phyloP scores from a whole-genome alignment of 2,888 invertebrate genomes.

The Rotaria sp. region DNA sequence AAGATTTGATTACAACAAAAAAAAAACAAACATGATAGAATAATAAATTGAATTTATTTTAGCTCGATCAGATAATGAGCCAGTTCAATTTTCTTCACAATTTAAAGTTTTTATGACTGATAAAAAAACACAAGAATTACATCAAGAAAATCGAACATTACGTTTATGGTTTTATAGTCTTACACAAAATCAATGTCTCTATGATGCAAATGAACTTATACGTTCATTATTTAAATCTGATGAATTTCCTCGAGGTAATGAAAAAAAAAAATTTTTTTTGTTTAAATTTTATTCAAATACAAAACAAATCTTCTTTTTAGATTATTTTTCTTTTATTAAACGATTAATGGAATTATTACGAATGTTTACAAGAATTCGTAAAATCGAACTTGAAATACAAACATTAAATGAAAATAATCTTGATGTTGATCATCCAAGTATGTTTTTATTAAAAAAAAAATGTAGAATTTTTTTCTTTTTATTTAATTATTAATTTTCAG shows the following conservation, averaged over 20 bases:
- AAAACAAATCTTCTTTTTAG: not conserved
- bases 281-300: no score
- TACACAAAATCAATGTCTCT: not conserved
- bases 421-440: not conserved
- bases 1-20: no score
- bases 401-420: not conserved
- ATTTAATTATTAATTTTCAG: conserved; percentile 17
- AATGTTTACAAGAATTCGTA: not conserved
- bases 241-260: conserved; percentile 25
- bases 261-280: not conserved
- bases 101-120: not conserved
- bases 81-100: not conserved
- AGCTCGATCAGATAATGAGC: not conserved
- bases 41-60: not conserved
- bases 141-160: conserved; percentile 13
- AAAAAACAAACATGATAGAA: not conserved
- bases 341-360: conserved; percentile 12
- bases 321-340: conserved; percentile 27
- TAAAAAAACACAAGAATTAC: not conserved
- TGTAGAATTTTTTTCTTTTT: not conserved
- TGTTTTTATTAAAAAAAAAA: not conserved
- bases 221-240: conserved; percentile 12
- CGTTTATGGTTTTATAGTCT: not conserved
- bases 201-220: not conserved
- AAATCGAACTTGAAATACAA: conserved; percentile 22